Evolutionary conservation across 2,888 invertebrate genomes (phyloP).

Genomic region (Ashinkailepas kermadecensis): DNA sequence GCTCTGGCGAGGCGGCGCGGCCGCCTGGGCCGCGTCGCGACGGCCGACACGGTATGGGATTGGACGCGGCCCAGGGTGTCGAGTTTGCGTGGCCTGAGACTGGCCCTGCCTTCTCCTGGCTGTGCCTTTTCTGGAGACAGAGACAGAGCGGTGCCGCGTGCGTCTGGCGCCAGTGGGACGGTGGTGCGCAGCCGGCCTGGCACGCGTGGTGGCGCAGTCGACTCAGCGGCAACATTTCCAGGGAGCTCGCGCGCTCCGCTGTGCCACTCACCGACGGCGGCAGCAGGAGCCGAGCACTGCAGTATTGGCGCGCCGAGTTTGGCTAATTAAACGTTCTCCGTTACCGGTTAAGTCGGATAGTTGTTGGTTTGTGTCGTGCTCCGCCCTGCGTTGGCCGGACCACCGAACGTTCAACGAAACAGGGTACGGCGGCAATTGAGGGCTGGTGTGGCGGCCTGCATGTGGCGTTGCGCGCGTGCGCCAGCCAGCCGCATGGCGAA

Average conservation of each 20-base stretch:
- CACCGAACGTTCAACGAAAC: neutral
- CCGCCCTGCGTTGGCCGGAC: neutral
- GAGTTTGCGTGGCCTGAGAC: neutral
- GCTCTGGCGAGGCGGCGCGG: neutral
- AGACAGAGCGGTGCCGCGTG: neutral
- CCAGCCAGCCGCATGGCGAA: neutral
- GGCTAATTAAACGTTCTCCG: too few species aligned
- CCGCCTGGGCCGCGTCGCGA: neutral
- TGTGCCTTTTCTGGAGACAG: neutral
- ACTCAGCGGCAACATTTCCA: neutral
- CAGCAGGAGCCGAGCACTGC: neutral
- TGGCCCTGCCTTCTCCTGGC: slow-evolving; percentile 6
- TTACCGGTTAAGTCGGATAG: too few species aligned
- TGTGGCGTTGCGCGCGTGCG: too few species aligned
- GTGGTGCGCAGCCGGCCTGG: too few species aligned
- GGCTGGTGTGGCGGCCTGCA: too few species aligned
- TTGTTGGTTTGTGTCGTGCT: neutral
- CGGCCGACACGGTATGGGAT: too few species aligned
- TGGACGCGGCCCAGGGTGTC: neutral
- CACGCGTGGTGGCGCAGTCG: too few species aligned
- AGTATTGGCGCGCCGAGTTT: too few species aligned
- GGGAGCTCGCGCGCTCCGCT: neutral
- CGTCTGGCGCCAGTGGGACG: too few species aligned
- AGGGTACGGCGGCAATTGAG: neutral
- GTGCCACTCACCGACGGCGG: neutral